A percentile compares a stretch with the other conserved stretches of the same genome.
Conservation (phyloP, 2,113 vertebrate genomes). For the Bubalus kerabau region DNA sequence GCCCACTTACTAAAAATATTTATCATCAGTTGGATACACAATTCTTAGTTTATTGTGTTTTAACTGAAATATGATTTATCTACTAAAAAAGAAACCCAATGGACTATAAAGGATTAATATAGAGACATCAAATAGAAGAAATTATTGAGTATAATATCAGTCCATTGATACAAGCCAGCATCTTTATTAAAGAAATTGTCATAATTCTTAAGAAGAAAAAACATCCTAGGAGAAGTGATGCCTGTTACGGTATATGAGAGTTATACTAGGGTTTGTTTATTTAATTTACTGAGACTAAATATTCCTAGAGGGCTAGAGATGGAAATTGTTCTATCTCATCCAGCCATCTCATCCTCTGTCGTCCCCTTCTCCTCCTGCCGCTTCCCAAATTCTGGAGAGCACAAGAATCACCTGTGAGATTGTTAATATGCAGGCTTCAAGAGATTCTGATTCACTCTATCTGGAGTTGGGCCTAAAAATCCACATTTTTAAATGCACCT, state of each 20-base stretch:
- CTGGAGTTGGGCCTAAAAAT: not conserved
- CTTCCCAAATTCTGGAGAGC: not conserved
- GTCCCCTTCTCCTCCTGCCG: too few relatives aligned
- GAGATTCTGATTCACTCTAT: not conserved
- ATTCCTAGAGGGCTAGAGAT: not conserved
- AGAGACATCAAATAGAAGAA: not conserved
- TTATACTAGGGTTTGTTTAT: not conserved
- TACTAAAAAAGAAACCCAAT: not conserved
- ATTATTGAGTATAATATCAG: not conserved
- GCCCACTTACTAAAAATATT: not conserved
- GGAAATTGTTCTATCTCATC: not conserved
- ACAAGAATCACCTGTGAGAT: not conserved
- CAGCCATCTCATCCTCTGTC: too few relatives aligned
- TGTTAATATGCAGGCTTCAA: not conserved
- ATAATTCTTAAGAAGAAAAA: not conserved
- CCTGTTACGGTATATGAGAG: not conserved
- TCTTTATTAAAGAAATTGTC: not conserved
- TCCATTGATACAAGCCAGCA: not conserved
- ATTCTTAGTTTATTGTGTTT: not conserved
- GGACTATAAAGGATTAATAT: not conserved
- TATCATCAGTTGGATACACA: not conserved
- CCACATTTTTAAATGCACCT: not conserved
- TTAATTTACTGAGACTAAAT: conserved; percentile 22
- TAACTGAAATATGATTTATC: not conserved
- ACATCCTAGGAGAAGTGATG: not conserved